phyloP scores from a whole-genome alignment of 2,888 invertebrate species.

The Melinaea menophilus region DNA sequence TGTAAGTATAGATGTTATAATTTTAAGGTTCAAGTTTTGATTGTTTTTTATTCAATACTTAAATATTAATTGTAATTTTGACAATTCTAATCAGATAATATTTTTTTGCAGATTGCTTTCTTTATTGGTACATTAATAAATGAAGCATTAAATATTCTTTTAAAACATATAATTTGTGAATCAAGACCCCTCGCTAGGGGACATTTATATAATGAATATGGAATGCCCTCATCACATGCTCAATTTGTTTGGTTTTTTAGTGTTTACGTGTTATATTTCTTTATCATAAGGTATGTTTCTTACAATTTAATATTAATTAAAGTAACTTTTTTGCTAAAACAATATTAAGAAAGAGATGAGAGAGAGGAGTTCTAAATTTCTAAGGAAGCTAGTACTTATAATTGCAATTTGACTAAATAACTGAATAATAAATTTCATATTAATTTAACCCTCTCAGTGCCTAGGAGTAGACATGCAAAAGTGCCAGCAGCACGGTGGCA shows the following conservation, averaged over 20 bases:
- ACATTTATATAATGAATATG: constrained; percentile 85
- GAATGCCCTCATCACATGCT: constrained; percentile 95
- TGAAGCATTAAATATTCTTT: constrained; percentile 86
- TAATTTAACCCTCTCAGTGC: too few relatives aligned
- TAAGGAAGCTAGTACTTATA: too few relatives aligned
- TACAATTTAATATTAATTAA: neutral
- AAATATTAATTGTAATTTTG: too few relatives aligned
- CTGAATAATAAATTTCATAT: too few relatives aligned
- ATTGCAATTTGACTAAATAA: too few relatives aligned
- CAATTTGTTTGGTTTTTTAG: constrained; percentile 96
- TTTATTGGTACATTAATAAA: constrained; percentile 87
- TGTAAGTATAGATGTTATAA: constrained; percentile 73
- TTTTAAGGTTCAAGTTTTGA: neutral
- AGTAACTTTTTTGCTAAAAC: too few relatives aligned
- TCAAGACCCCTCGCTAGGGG: constrained; percentile 85
- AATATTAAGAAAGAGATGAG: too few relatives aligned
- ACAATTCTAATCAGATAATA: neutral
- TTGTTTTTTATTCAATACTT: too few relatives aligned
- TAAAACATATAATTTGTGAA: constrained; percentile 90
- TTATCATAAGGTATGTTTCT: constrained; percentile 85
- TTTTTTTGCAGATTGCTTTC: constrained; percentile 84
- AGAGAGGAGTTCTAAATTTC: too few relatives aligned
- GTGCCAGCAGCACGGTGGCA: too few relatives aligned
- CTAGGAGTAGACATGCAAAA: too few relatives aligned
- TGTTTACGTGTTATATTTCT: constrained; percentile 89